Base-by-base conservation (phyloP, 2,888 invertebrate genomes). In the Oxycera nigricornis region DNA sequence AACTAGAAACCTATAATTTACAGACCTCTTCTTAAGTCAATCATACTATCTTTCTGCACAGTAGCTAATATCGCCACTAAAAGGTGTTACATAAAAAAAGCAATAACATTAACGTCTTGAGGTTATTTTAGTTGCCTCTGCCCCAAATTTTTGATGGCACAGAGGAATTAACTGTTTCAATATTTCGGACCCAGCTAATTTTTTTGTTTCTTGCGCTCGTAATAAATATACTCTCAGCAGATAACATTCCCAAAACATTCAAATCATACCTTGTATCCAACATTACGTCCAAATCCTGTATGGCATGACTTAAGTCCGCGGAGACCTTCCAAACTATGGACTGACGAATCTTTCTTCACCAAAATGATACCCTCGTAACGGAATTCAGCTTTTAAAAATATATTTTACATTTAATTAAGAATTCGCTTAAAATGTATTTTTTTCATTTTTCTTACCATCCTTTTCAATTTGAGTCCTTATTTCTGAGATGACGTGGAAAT, bases 201-300 rank as follows among this genome's bases (percentile, higher is more conserved):
- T n/a, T n/a, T n/a, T n/a, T n/a, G n/a, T n/a, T n/a, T n/a, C n/a
- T n/a, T n/a, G n/a, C n/a, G n/a, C n/a, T n/a, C n/a, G n/a, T n/a
- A n/a, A n/a, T n/a, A n/a, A n/a, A n/a, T n/a, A n/a, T n/a, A n/a
- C n/a, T n/a, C n/a, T n/a, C n/a, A n/a, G n/a, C n/a, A n/a, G n/a
- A n/a, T n/a, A n/a, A n/a, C n/a, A n/a, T n/a, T n/a, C n/a, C n/a
- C 14, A 46, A 46, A 46, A 7, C 2, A 7, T 46, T 46, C 11
- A 7, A 31, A 62, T 24, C 80, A 80, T 81, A 88, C 88, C 85
- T 94, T 93, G 87, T 95, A 96, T 26, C 96, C 96, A 6, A 95
- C 95, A 81, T 95, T 95, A 77, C 94, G 90, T 73, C 94, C 94
- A 76, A 94, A 91, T 11, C 94, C 94, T 1, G 95, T 94, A 82